These are phyloP conservation scores for Trematomus bernacchii DNA, from an alignment of 2,797 vertebrate species.

Conservation along the genomic window DNA sequence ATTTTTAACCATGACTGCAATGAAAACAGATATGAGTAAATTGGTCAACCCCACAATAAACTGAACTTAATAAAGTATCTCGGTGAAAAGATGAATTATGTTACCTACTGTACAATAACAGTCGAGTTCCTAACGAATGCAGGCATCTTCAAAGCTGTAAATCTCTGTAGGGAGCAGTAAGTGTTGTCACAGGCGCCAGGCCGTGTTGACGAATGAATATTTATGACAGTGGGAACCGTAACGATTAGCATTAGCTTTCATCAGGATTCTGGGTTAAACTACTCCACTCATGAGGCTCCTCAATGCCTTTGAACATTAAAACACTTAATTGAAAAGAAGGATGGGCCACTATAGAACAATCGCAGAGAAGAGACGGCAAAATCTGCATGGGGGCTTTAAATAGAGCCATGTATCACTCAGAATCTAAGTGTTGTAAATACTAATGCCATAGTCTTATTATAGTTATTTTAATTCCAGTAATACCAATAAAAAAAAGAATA, in stretches of 20 bases:
- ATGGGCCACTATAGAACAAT: constrained; percentile 43
- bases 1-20: constrained; percentile 11
- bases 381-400: constrained; percentile 26
- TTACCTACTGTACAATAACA: constrained; percentile 17
- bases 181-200: constrained; percentile 39
- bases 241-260: constrained; percentile 72
- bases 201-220: constrained; percentile 63
- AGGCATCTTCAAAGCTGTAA: constrained; percentile 59
- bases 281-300: constrained; percentile 56
- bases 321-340: constrained; percentile 52
- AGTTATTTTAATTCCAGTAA: background rate
- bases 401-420: background rate
- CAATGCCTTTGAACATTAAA: constrained; percentile 60
- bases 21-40: constrained; percentile 12
- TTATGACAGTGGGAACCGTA: constrained; percentile 53
- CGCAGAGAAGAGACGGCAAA: constrained; percentile 4
- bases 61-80: background rate
- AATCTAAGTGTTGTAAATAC: constrained; percentile 11
- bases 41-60: background rate
- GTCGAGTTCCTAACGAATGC: constrained; percentile 21
- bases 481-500: background rate
- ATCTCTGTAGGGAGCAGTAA: constrained; percentile 44
- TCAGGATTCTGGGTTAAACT: constrained; percentile 58
- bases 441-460: background rate
- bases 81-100: constrained; percentile 21